Conservation (phyloP, 2,888 invertebrate species). For the Glyphotaelius pellucidus region DNA sequence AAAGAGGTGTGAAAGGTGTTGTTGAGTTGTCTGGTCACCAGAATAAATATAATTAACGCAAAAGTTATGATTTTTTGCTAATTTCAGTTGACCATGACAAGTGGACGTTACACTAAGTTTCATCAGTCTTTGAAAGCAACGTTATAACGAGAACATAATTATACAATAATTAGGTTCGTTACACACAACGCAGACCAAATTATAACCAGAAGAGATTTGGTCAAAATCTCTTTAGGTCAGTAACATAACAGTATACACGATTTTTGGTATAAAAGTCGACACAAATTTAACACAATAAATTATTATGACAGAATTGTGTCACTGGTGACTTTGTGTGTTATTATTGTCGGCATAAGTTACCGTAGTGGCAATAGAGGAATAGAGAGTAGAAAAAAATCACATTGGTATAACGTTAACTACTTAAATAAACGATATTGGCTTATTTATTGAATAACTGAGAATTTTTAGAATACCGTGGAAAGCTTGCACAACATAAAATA, state of each 20-base stretch:
- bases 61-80: too few relatives aligned
- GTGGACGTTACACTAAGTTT: not conserved
- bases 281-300: constrained; percentile 35
- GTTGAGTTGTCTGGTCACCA: too few relatives aligned
- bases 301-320: constrained; percentile 37
- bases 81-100: not conserved
- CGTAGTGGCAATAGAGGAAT: not conserved
- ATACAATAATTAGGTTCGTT: not conserved
- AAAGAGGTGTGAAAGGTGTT: too few relatives aligned
- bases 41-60: too few relatives aligned
- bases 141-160: not conserved
- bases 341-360: not conserved
- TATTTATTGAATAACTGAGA: not conserved
- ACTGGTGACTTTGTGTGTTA: not conserved
- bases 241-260: constrained; percentile 20
- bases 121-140: not conserved
- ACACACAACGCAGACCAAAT: not conserved
- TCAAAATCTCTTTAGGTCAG: constrained; percentile 33
- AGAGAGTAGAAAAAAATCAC: not conserved
- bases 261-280: constrained; percentile 30
- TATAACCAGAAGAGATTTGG: not conserved
- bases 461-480: not conserved
- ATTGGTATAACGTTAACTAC: not conserved
- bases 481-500: not conserved
- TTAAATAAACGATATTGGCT: not conserved